Evolutionary conservation across 2,113 vertebrate species (phyloP).

Genomic region (Charina bottae): DNA sequence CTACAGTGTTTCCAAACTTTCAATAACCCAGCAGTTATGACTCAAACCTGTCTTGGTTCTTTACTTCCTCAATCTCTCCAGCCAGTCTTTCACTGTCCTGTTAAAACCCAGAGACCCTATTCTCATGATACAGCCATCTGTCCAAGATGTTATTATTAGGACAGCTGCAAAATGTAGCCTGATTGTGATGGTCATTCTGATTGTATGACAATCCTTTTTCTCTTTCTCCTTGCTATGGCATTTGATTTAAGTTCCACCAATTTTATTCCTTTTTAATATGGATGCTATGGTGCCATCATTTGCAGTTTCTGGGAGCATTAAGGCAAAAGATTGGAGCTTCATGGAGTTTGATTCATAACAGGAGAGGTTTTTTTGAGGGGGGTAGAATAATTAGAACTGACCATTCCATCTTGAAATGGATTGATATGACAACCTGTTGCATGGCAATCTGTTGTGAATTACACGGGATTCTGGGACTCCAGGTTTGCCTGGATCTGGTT

Average conservation of each 20-base stretch:
- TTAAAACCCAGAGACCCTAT: not conserved
- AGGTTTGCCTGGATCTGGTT: not conserved
- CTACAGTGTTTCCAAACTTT: not conserved
- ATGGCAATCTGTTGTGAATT: not conserved
- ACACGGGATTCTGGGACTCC: not conserved
- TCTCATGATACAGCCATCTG: not conserved
- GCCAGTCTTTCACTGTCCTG: not conserved
- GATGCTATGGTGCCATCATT: not conserved
- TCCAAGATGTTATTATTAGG: not conserved
- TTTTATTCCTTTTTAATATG: not conserved
- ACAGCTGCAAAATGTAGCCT: not conserved
- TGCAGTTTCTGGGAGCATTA: not conserved
- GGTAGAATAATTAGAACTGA: not conserved
- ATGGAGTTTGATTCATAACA: not conserved
- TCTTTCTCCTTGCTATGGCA: not conserved
- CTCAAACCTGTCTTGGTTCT: not conserved
- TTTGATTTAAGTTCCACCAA: not conserved
- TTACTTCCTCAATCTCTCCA: too few relatives aligned
- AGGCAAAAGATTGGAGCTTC: not conserved
- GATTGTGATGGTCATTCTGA: not conserved
- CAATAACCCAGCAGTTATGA: not conserved
- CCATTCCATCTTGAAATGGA: not conserved
- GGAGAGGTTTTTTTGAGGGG: too few relatives aligned
- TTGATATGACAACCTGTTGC: not conserved
- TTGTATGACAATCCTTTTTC: not conserved